A percentile compares a stretch with the other conserved stretches of the same genome.
Evolutionary conservation across 2,888 invertebrate species (phyloP).

Genomic region (Phasia obesa): DNA sequence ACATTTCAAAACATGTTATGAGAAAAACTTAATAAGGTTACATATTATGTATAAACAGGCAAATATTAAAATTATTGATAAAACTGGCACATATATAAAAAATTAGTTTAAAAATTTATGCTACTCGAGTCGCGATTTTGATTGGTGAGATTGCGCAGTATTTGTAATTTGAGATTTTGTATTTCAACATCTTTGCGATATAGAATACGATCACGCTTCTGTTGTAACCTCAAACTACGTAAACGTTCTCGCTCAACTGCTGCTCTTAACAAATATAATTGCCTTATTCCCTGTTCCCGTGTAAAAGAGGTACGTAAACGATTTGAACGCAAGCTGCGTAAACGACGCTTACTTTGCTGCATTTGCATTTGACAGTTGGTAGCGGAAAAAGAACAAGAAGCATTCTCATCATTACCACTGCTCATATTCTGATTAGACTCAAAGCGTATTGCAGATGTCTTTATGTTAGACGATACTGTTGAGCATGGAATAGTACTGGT

Average conservation of each 20-base stretch:
- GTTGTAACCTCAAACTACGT: slow-evolving; percentile 63
- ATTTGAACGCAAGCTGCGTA: not conserved
- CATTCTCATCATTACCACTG: not conserved
- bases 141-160: slow-evolving; percentile 67
- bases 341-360: slow-evolving; percentile 1
- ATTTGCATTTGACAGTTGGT: not conserved
- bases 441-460: not conserved
- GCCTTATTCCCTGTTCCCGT: slow-evolving; percentile 53
- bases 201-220: slow-evolving; percentile 69
- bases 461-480: not conserved
- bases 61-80: not conserved
- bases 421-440: slow-evolving; percentile 12
- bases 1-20: not conserved
- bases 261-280: slow-evolving; percentile 68
- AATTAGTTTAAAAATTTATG: slow-evolving; percentile 39
- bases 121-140: slow-evolving; percentile 61
- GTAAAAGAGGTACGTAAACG: slow-evolving; percentile 32
- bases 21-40: slow-evolving; percentile 18
- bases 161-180: slow-evolving; percentile 72
- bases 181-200: slow-evolving; percentile 71
- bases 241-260: slow-evolving; percentile 71
- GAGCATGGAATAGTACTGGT: slow-evolving; percentile 35
- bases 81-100: not conserved
- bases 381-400: not conserved
- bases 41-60: not conserved